Percentiles rank a stretch among this genome's conserved stretches.
Conservation (phyloP, 1,140 invertebrate species). For the Apis florea region DNA sequence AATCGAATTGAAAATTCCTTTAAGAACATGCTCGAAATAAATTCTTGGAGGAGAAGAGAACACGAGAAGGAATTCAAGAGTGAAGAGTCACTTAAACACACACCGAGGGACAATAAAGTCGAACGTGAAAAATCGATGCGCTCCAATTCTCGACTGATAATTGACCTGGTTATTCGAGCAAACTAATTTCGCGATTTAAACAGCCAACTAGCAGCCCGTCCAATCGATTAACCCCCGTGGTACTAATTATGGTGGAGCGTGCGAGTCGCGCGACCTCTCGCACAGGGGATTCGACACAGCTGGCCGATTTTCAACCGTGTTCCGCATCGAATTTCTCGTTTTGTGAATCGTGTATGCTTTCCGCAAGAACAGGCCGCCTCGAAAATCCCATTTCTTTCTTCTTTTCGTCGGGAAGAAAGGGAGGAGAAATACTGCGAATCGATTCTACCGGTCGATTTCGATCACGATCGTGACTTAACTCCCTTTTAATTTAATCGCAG, state of each 20-base stretch:
- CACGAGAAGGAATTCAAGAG: no score
- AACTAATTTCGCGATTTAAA: conserved; percentile 17
- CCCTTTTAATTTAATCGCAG: no score
- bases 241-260: conserved; percentile 30
- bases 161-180: background rate
- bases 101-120: background rate
- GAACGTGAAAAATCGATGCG: background rate
- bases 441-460: background rate
- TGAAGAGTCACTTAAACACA: no score
- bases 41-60: no score
- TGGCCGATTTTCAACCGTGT: background rate
- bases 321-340: conserved; percentile 22
- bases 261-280: background rate
- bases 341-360: conserved; percentile 1
- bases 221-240: conserved; percentile 30
- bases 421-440: background rate
- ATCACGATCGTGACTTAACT: background rate
- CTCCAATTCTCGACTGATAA: background rate
- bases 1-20: no score
- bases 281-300: conserved; percentile 1
- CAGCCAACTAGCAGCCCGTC: conserved; percentile 10
- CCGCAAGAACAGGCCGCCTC: background rate
- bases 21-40: no score
- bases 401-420: no score
- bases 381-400: conserved; percentile 13